Conservation (phyloP, 1,140 invertebrate genomes). For the Drosophila dunni region DNA sequence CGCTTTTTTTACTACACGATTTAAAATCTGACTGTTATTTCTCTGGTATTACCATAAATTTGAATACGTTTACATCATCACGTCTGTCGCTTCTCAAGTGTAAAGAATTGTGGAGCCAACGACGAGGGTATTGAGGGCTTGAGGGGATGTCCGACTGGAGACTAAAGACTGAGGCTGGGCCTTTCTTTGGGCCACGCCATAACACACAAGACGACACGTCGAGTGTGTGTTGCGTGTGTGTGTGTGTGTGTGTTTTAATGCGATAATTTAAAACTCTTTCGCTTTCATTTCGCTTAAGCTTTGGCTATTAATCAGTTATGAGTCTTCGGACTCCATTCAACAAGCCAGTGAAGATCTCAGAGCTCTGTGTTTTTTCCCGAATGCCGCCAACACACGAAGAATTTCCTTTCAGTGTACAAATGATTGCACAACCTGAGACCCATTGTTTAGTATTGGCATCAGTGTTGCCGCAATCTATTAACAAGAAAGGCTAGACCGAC, state of each 20-base stretch:
- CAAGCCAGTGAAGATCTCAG: conserved; percentile 1
- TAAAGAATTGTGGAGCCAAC: conserved; percentile 50
- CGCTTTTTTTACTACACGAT: conserved; percentile 42
- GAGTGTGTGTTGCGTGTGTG: conserved; percentile 12
- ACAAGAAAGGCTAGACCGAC: too few species aligned
- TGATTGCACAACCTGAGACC: conserved; percentile 45
- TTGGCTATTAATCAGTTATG: conserved; percentile 68
- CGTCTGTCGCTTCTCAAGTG: conserved; percentile 38
- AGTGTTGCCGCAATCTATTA: too few species aligned
- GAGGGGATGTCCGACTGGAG: not conserved
- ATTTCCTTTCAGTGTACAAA: conserved; percentile 31
- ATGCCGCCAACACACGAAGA: conserved; percentile 47
- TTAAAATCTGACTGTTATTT: conserved; percentile 59
- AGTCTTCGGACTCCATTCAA: conserved; percentile 35
- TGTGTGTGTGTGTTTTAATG: conserved; percentile 49
- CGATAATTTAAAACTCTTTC: conserved; percentile 69
- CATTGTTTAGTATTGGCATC: not conserved
- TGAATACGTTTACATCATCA: conserved; percentile 70
- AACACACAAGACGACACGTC: conserved; percentile 40
- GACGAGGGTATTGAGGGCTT: not conserved
- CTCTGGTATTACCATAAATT: conserved; percentile 67
- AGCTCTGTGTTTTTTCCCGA: conserved; percentile 11
- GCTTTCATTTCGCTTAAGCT: conserved; percentile 66
- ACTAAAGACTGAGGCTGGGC: conserved; percentile 23
- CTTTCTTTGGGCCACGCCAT: conserved; percentile 56